Evolutionary conservation across 2,113 vertebrate species (phyloP), one percentile per base, ranked within the genome.

Genomic region (Sebastes schlegelii): DNA sequence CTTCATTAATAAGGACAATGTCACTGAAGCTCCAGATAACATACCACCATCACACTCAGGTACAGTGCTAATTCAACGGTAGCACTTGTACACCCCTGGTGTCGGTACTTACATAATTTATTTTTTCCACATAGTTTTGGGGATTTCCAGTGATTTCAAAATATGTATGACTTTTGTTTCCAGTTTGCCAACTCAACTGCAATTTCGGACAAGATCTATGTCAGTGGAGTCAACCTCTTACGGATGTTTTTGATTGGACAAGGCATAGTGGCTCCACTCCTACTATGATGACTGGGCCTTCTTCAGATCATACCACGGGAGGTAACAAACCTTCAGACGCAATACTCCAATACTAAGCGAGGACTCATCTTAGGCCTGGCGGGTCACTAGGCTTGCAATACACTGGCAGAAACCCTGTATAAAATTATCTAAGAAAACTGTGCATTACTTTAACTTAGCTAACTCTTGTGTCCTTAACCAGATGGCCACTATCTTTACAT

Each of bases 401-500:
- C 58, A 61, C 23, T 34, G 58, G 58, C 1, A 13, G 23, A 61
- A 61, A 61, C 58, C 12, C 14, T 61, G 58, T 23, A 5, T 2
- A 3, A 43, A 2, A 46, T 14, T 12, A 42, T 23, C 5, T 1
- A 58, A 64, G 45, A 74, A 42, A 63, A 62, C 2, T 10, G 3
- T 46, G 1, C 1, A 2, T 51, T n/a, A 68, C 2, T 17, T 42
- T 8, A 42, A 43, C 13, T 26, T 0, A 10, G 52, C 67, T 77
- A 2, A 6, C 40, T 42, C 19, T n/a, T 57, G 4, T 55, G 14
- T 26, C 16, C 6, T 79, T 65, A 19, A 42, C 2, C 57, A 96
- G 95, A 65, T 8, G 96, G 96, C 48, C 92, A 95, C 81, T 97
- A 96, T 69, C 77, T 97, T 74, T 97, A 96, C 87, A 94, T 97